Evolutionary conservation across 2,888 invertebrate species (phyloP), one percentile per base, ranked within the genome.

Genomic region (Myopa testacea): DNA sequence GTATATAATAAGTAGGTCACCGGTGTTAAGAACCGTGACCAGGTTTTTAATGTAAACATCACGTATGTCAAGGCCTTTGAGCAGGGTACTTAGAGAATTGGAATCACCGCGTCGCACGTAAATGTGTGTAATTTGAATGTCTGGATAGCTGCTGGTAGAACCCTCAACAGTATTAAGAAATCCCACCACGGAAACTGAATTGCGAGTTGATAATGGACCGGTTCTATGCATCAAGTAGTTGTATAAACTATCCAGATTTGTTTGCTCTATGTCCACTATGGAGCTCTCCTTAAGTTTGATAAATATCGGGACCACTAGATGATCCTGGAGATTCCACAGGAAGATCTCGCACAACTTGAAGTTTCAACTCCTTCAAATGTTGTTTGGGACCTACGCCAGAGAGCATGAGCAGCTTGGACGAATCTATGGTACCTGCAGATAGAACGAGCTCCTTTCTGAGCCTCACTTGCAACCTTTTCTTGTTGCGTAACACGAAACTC

Each of bases 281-380:
- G 80, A 72, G 4, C 79, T 76, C 2, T 77, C 79, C 3, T 91
- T 90, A 82, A 91, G 88, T 68, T 81, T 81, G 14, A 83, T 78
- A 14, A 82, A 74, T 4, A 85, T 0, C 8, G 81, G 81, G 5
- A 93, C 90, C 0, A 92, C 93, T 60, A 93, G 92, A 86, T 95
- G 95, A 84, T 95, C 95, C 87, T 95, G 95, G 0, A 95, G 90
- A 84, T 95, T 94, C 94, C 0, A 95, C 94, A 77, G 65, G 52
- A n/a, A 84, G 75, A 65, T 85, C 77, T 5, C 80, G 78, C 7
- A 84, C 16, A 3, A 84, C 76, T 3, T 82, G 82, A 69, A 85
- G 84, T 8, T 79, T 76, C 1, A 82, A 19, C 8, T 78, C 67
- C 34, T 78, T 67, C 0, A 86, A 69, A 34, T 83, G 81, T 3